Evolutionary conservation across 2,888 invertebrate species (phyloP), one percentile per base, ranked within the genome.

Genomic region (Drosophila sordidapex): DNA sequence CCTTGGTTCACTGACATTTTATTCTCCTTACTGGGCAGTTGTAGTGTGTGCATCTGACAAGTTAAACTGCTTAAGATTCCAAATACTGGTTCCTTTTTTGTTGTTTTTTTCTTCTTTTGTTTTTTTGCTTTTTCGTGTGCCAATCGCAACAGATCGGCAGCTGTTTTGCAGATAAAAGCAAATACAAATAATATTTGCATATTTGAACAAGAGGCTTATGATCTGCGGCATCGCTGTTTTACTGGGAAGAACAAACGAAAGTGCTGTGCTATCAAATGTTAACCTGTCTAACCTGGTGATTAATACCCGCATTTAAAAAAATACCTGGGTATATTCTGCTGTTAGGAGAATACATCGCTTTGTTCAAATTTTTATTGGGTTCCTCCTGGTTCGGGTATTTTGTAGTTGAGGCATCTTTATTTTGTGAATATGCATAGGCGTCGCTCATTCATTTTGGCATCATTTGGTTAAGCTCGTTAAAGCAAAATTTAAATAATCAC

Each of bases 121-220:
- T 21, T 21, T 13, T 7, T 13, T 13, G 4, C 4, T 11, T 43
- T 21, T 21, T 11, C 15, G 7, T 46, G 15, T 35, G 46, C 31
- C 40, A 53, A 76, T 63, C 51, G 40, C 25, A 31, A 48, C 48
- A 31, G 74, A 64, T 78, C 40, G 73, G 68, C 67, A 68, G 59
- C 82, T 63, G 79, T 67, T 71, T 58, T 15, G 78, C 65, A 35
- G 27, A 78, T 71, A 81, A 64, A 64, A 73, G 63, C 61, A 64
- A 82, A 85, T 74, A 69, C 63, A 64, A 74, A 63, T 66, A 46
- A 40, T 71, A 89, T 85, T 90, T 89, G 89, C 90, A 86, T 85
- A 90, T 80, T 63, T 54, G 57, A 74, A 76, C 66, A 81, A 59
- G 58, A 84, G 70, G 62, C 74, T 76, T 82, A 71, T 82, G 73